A percentile compares a stretch with the other conserved stretches of the same genome.
These are phyloP conservation scores for Actinostola sp. DNA, from an alignment of 92 coral and sea anemone genomes.

Conservation along the genomic window DNA sequence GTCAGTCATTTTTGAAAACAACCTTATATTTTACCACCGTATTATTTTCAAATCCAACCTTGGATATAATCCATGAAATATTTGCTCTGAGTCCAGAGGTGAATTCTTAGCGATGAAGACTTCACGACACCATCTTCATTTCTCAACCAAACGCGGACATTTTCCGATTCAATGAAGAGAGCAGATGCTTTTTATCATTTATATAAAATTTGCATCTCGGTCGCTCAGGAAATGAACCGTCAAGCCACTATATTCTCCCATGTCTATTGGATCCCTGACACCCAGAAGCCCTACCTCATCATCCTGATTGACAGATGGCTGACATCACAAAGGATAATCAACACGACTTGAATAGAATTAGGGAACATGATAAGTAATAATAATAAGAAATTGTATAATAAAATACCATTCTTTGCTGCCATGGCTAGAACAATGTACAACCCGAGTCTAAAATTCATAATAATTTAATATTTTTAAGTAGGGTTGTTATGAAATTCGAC, in stretches of 20 bases:
- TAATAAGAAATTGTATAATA: no score
- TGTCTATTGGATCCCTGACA: conserved; percentile 22
- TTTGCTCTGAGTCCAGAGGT: no score
- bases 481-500: no score
- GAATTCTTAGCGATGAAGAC: no score
- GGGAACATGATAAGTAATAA: no score
- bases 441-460: no score
- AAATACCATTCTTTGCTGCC: no score
- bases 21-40: neutral
- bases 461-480: no score
- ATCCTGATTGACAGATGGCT: conserved; percentile 19
- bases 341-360: neutral
- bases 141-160: neutral
- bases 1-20: conserved; percentile 8
- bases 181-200: conserved; percentile 23
- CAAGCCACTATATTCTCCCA: conserved; percentile 10
- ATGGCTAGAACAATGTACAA: no score
- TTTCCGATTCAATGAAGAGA: neutral
- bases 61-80: conserved; percentile 8
- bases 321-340: conserved; percentile 14
- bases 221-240: conserved; percentile 43
- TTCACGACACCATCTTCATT: no score
- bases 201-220: conserved; percentile 27
- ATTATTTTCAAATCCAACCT: neutral
- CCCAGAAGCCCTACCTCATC: neutral